Evolutionary conservation across 2,888 invertebrate genomes (phyloP), one percentile per base, ranked within the genome.

Genomic region (Drepana falcataria): DNA sequence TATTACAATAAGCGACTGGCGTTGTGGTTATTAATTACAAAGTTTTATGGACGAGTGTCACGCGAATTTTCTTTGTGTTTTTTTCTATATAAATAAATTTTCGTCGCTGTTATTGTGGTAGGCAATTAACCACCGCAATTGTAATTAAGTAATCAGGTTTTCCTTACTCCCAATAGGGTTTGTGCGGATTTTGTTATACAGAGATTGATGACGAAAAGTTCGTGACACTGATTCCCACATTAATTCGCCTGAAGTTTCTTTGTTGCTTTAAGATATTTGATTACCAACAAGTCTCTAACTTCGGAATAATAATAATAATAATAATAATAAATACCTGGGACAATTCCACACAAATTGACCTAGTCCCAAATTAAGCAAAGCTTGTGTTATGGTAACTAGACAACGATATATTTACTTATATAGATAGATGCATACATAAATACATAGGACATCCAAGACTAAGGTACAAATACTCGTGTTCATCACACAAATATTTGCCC

Each of bases 1-100:
- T 78, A 82, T 86, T 85, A 86, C 71, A 81, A 80, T 85, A 87
- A 87, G 80, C 83, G 85, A 84, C 75, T 83, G 72, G 80, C 75
- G 82, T 75, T 67, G 80, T 80, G 74, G 84, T 86, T 85, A 87
- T 89, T 89, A 87, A 88, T 87, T 87, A 85, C 74, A 73, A 67
- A 71, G 75, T 83, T 81, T 89, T 86, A 88, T 87, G 81, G 81
- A 71, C 66, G 61, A 59, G 60, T 58, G 64, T 66, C 88, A 88
- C 85, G 88, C 87, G 63, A 84, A 67, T 66, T 63, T 68, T 71
- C 72, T 76, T 78, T 76, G 71, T 77, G 71, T 75, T 77, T 51
- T 75, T 77, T 51, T 7, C 63, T 63, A 71, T 74, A 73, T 75
- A 75, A 75, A 73, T 78, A 75, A 75, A 71, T 64, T 71, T 75